phyloP scores from a whole-genome alignment of 1,140 invertebrate genomes.

The Conopomorpha cramerella region DNA sequence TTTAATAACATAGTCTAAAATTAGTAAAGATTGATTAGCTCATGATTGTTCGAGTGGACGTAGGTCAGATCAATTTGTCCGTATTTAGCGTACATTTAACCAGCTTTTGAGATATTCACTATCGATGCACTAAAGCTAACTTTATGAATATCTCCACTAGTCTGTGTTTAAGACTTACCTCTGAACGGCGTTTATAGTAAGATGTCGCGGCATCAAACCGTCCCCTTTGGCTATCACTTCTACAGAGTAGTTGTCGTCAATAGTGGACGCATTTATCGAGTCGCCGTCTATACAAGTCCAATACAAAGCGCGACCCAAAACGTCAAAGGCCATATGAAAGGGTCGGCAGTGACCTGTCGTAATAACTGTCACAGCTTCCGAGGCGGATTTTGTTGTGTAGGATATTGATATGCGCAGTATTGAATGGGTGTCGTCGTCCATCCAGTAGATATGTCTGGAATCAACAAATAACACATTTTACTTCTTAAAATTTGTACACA shows the following conservation, averaged over 20 bases:
- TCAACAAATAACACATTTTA: too few species aligned
- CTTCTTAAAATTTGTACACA: too few species aligned
- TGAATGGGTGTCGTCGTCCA: conserved; percentile 77
- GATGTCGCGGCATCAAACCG: conserved; percentile 78
- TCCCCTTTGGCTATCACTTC: conserved; percentile 77
- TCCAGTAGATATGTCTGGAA: conserved; percentile 51
- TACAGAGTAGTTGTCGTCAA: conserved; percentile 28
- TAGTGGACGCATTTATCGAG: conserved; percentile 85
- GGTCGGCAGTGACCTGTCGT: conserved; percentile 64
- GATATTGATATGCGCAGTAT: conserved; percentile 76
- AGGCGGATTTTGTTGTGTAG: conserved; percentile 33
- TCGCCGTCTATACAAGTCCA: conserved; percentile 85
- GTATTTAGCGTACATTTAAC: too few species aligned
- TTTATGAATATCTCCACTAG: too few species aligned
- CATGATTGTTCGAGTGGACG: too few species aligned
- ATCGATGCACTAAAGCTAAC: too few species aligned
- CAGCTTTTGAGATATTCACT: too few species aligned
- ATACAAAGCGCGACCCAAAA: conserved; percentile 80
- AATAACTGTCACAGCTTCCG: conserved; percentile 62
- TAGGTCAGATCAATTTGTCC: too few species aligned
- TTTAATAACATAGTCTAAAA: too few species aligned
- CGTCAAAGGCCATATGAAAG: conserved; percentile 85
- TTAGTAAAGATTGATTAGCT: too few species aligned
- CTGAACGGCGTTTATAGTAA: too few species aligned
- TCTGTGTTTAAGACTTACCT: too few species aligned